Conservation (phyloP, 1,140 invertebrate genomes). For the Atta colombica region DNA sequence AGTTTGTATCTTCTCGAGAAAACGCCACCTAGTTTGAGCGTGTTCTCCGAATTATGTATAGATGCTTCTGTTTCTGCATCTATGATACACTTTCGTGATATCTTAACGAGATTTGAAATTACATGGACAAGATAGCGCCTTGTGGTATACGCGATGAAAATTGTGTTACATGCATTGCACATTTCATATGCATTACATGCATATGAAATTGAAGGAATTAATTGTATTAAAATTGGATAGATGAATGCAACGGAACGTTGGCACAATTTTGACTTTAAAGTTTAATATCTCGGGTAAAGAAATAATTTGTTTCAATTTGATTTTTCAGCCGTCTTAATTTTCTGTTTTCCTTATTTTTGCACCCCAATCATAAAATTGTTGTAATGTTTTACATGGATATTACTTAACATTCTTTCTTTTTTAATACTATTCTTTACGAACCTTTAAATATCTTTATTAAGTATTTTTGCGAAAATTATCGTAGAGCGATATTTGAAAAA, state of each 20-base stretch:
- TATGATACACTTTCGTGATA: background rate
- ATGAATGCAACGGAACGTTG: background rate
- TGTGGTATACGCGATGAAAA: background rate
- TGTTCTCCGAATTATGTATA: constrained; percentile 10
- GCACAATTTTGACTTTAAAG: background rate
- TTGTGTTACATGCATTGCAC: background rate
- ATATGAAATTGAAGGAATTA: constrained; percentile 30
- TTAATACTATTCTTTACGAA: too few relatives aligned
- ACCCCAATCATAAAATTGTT: too few relatives aligned
- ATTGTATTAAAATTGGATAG: background rate
- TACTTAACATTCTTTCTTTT: too few relatives aligned
- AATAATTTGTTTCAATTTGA: background rate
- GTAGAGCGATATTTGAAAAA: too few relatives aligned
- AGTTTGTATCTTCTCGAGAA: constrained; percentile 47
- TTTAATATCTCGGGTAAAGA: background rate
- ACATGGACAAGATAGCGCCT: background rate
- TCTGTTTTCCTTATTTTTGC: background rate
- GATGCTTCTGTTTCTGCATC: constrained; percentile 30
- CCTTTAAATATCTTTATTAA: too few relatives aligned
- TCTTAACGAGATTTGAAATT: background rate
- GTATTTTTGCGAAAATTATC: too few relatives aligned
- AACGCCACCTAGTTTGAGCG: background rate
- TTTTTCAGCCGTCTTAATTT: background rate
- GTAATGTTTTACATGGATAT: too few relatives aligned
- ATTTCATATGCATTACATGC: constrained; percentile 7